Conservation (phyloP, 2,888 invertebrate genomes). For the Eupithecia exiguata region DNA sequence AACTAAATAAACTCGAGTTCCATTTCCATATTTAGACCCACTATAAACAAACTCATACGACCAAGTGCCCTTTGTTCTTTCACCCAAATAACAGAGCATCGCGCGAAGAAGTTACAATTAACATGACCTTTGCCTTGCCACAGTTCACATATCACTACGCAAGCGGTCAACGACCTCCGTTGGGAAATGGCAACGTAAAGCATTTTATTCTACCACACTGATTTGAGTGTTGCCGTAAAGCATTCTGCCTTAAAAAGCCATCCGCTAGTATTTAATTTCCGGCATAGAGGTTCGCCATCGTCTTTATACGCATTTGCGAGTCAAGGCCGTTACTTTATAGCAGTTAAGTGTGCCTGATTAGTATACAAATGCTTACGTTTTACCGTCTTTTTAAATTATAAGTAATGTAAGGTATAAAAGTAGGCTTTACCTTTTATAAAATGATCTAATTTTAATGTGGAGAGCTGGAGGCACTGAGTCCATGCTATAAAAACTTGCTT, state of each 20-base stretch:
- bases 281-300: constrained; percentile 22
- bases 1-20: constrained; percentile 30
- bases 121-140: constrained; percentile 60
- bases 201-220: constrained; percentile 27
- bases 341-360: constrained; percentile 14
- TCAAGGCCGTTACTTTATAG: constrained; percentile 23
- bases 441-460: neutral
- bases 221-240: constrained; percentile 15
- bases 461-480: neutral
- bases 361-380: constrained; percentile 10
- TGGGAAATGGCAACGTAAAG: constrained; percentile 41
- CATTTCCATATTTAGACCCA: constrained; percentile 30
- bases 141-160: constrained; percentile 30
- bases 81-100: constrained; percentile 29
- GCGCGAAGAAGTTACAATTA: constrained; percentile 51
- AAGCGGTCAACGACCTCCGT: constrained; percentile 56
- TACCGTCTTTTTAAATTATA: constrained; percentile 4
- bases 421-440: neutral
- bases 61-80: constrained; percentile 34
- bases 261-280: constrained; percentile 42
- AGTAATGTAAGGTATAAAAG: no score
- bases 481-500: neutral
- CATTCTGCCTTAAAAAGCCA: constrained; percentile 17
- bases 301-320: constrained; percentile 18
- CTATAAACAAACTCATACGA: constrained; percentile 18